phyloP scores from a whole-genome alignment of 2,888 invertebrate species.

The Drosophila kambysellisi region DNA sequence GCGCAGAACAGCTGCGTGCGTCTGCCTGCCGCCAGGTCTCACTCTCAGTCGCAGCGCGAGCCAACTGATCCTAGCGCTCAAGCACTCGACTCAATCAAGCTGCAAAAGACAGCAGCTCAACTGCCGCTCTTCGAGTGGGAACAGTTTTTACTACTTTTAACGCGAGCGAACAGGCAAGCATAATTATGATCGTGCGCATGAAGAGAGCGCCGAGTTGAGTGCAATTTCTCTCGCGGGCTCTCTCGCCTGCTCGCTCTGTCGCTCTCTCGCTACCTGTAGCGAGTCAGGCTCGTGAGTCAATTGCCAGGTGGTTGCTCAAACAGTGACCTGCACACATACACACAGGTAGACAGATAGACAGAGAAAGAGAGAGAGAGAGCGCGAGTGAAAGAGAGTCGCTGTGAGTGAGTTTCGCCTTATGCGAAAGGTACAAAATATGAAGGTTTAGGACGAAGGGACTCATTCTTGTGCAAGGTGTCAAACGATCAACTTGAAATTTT shows the following conservation, averaged over 20 bases:
- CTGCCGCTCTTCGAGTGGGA: conserved; percentile 25
- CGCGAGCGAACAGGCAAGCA: conserved; percentile 18
- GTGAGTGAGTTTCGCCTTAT: conserved; percentile 19
- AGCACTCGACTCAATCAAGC: conserved; percentile 15
- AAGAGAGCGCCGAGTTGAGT: conserved; percentile 11
- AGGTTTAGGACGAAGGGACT: conserved; percentile 86
- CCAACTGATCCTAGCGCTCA: conserved; percentile 35
- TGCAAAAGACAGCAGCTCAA: background rate
- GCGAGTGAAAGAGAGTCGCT: conserved; percentile 17
- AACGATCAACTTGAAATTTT: conserved; percentile 82
- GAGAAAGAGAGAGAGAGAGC: conserved; percentile 8
- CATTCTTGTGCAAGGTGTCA: conserved; percentile 87
- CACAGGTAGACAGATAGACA: conserved; percentile 29
- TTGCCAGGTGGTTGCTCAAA: conserved; percentile 40
- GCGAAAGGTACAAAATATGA: conserved; percentile 85
- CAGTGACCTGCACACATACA: conserved; percentile 12
- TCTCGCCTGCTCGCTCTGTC: background rate
- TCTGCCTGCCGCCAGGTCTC: conserved; percentile 8
- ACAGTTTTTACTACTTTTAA: conserved; percentile 1
- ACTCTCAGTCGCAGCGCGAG: conserved; percentile 3
- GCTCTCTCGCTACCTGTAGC: conserved; percentile 35
- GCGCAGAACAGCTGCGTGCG: conserved; percentile 30
- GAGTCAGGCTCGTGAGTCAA: conserved; percentile 22
- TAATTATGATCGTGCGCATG: conserved; percentile 1
- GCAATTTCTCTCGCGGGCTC: conserved; percentile 4